Base-by-base conservation (phyloP, 2,113 vertebrate species). In the Tetrax tetrax region DNA sequence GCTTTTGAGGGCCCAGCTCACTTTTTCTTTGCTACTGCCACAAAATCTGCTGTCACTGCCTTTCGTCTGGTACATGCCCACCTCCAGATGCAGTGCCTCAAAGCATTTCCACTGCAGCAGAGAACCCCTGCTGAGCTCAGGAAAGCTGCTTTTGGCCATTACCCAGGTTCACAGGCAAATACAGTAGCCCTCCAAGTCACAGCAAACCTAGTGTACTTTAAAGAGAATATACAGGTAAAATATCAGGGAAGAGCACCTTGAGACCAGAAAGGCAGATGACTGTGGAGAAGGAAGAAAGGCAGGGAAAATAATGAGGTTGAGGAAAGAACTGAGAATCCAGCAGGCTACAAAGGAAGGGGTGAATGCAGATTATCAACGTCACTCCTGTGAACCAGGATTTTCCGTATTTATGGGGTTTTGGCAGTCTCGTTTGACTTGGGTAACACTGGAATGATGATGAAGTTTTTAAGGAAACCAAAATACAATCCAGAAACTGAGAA, bases 361-460 rank as follows among this genome's bases (percentile, higher is more conserved):
- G 29, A 71, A 60, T 61, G 33, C 33, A 25, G 19, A 51, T 68
- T 35, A 31, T 68, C 61, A 65, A 12, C 0, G 0, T 60, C 38
- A 47, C 79, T 59, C 50, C 27, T 70, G 33, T 15, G 48, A 64
- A 71, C 21, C 22, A 61, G 10, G 24, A 37, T 90, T 81, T 89
- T 80, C 69, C 0, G 0, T 37, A 28, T 75, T 25, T 6, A 0
- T 38, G 19, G 45, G 14, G 17, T 93, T 84, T 20, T 22, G 35
- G 17, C 20, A 51, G 48, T 72, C 35, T 86, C 4, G 21, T 71
- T 77, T 90, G 38, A 28, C 33, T 69, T 66, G 29, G 6, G 6
- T 78, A 59, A 53, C 21, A 66, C 15, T 78, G 77, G 29, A 75
- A 82, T 78, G 25, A 20, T 29, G 33, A 83, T 82, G 57, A 61